Evolutionary conservation across 2,113 vertebrate genomes (phyloP).

Genomic region (Madoqua kirkii): DNA sequence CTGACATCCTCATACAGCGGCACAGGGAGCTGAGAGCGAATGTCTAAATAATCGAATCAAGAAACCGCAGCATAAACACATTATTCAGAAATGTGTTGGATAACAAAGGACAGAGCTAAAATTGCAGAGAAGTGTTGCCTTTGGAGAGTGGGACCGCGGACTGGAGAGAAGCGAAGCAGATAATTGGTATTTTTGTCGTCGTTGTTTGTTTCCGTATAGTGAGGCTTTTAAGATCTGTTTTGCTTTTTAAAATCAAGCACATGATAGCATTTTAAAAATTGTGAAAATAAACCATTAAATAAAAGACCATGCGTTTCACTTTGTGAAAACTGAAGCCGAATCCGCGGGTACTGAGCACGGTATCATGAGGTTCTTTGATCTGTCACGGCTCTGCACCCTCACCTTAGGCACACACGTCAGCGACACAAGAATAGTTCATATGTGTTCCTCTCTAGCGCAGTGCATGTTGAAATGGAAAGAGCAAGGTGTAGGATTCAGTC

Average conservation of each 20-base stretch:
- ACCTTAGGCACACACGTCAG: neutral
- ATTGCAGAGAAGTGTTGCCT: neutral
- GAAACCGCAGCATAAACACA: neutral
- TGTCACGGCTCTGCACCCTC: neutral
- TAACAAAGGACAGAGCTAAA: neutral
- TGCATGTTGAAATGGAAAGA: neutral
- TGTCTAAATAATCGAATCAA: neutral
- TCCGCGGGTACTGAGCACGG: neutral
- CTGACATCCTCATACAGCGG: neutral
- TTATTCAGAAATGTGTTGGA: neutral
- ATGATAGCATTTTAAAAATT: neutral
- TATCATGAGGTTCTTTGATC: neutral
- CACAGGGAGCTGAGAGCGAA: neutral
- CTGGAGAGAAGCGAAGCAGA: neutral
- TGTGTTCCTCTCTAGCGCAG: rapidly evolving
- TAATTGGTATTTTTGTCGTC: neutral
- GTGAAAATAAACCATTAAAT: neutral
- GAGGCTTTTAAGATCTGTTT: neutral
- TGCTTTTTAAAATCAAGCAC: neutral
- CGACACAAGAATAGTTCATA: neutral
- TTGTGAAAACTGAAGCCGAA: neutral
- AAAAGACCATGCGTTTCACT: neutral
- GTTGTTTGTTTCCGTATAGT: neutral
- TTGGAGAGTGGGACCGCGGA: too few species aligned
- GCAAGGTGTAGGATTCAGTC: neutral